phyloP scores from a whole-genome alignment of 1,140 invertebrate genomes.

The Drosophila bocqueti region DNA sequence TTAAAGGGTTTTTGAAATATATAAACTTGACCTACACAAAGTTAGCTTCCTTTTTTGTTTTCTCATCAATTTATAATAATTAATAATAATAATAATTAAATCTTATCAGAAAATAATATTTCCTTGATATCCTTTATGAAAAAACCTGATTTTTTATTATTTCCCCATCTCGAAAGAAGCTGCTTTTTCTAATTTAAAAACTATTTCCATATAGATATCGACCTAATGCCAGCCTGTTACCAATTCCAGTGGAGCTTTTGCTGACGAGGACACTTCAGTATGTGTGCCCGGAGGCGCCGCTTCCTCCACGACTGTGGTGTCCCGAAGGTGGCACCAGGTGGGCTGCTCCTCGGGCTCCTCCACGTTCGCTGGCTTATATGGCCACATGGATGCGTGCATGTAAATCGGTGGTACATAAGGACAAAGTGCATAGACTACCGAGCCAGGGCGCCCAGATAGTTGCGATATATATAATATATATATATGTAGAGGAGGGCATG shows the following conservation, averaged over 20 bases:
- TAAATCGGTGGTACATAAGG: constrained; percentile 16
- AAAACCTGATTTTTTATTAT: background rate
- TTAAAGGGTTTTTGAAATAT: background rate
- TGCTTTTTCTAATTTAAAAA: background rate
- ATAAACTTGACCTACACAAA: too few relatives aligned
- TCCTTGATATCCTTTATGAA: background rate
- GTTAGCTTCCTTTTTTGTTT: background rate
- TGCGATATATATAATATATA: too few relatives aligned
- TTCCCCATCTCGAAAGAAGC: background rate
- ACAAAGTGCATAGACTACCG: constrained; percentile 7
- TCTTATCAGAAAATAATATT: background rate
- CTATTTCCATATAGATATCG: background rate
- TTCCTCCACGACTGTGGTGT: background rate
- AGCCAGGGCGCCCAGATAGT: background rate
- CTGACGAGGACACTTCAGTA: constrained; percentile 1
- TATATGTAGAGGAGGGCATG: background rate
- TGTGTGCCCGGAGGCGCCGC: background rate
- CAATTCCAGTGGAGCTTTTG: background rate
- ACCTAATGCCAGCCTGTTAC: background rate
- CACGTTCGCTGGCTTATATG: too few relatives aligned
- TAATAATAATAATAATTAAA: background rate
- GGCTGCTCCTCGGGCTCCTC: background rate
- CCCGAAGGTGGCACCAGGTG: background rate
- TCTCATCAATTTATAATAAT: background rate
- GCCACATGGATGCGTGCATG: constrained; percentile 4